phyloP scores from a whole-genome alignment of 2,888 invertebrate genomes.

The Lapara coniferarum region DNA sequence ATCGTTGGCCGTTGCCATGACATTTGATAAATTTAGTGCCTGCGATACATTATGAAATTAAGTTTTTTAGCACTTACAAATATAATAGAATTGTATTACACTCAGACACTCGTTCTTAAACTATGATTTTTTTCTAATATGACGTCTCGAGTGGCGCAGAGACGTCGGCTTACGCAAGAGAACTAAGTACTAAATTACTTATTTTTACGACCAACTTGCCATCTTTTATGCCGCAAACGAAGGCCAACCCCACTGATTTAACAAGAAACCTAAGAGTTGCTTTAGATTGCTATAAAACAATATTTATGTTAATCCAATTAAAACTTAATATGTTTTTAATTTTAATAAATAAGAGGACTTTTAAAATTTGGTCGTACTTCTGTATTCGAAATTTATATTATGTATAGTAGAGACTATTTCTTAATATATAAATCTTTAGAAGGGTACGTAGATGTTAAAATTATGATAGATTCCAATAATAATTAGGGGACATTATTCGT shows the following conservation, averaged over 20 bases:
- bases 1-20: conserved; percentile 34
- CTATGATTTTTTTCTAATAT: background rate
- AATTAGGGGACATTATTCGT: too few relatives aligned
- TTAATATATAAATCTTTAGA: too few relatives aligned
- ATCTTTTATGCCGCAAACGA: conserved; percentile 9
- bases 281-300: background rate
- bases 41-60: background rate
- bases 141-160: background rate
- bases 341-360: too few relatives aligned
- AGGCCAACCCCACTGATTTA: conserved; percentile 12
- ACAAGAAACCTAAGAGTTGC: background rate
- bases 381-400: too few relatives aligned
- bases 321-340: background rate
- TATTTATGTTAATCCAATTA: background rate
- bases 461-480: background rate
- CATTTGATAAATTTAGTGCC: conserved; percentile 28
- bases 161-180: conserved; percentile 11
- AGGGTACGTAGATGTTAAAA: too few relatives aligned
- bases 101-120: background rate
- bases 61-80: background rate
- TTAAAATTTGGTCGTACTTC: too few relatives aligned
- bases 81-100: conserved; percentile 4
- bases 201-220: conserved; percentile 8
- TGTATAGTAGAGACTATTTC: too few relatives aligned
- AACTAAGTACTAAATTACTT: conserved; percentile 17